Evolutionary conservation across 2,113 vertebrate species (phyloP).

Genomic region (Heterotis niloticus): DNA sequence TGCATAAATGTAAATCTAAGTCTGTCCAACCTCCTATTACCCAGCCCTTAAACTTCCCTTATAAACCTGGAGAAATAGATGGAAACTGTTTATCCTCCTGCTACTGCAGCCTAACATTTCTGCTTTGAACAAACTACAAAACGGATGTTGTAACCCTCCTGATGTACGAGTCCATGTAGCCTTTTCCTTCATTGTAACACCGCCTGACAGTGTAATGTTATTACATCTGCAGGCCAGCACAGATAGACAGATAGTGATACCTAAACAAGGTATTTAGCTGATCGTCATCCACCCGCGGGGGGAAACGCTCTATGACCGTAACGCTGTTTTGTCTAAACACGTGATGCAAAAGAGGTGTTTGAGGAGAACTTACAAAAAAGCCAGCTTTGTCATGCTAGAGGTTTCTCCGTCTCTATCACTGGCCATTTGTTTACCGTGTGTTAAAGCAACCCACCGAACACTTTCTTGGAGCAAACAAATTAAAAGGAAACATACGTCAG

Average conservation of each 20-base stretch:
- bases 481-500: background rate
- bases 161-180: background rate
- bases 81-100: too few species aligned
- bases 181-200: background rate
- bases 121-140: background rate
- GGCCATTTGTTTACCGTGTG: background rate
- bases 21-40: too few species aligned
- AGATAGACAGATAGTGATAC: too few species aligned
- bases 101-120: background rate
- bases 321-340: background rate
- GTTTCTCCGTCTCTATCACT: background rate
- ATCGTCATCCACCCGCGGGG: too few species aligned
- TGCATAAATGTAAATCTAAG: background rate
- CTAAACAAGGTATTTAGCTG: background rate
- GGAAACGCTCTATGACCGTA: background rate
- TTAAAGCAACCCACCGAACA: background rate
- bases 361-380: background rate
- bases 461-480: background rate
- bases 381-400: background rate
- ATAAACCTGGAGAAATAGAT: background rate
- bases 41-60: background rate
- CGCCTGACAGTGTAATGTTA: too few species aligned
- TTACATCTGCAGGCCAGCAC: too few species aligned
- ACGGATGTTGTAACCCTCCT: background rate
- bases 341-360: background rate